Base-by-base conservation (phyloP, 2,888 invertebrate genomes). In the Caenorhabditis auriculariae region DNA sequence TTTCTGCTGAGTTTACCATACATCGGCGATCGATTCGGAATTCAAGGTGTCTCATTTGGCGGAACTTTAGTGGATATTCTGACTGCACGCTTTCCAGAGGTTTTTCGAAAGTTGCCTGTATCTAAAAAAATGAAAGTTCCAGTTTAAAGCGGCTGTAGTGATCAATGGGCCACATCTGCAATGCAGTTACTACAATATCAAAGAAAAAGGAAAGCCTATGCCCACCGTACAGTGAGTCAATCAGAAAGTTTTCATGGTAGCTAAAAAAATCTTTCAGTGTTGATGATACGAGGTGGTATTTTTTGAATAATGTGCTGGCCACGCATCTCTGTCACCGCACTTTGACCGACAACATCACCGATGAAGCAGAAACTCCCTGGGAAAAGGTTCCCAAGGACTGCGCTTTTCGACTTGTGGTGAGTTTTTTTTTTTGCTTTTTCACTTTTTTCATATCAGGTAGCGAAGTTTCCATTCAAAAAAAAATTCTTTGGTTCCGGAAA, bases 11-110 rank as follows among this genome's bases (percentile, higher is more conserved):
- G 54, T n/a, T 47, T 54, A 15, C 58, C 65, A 7, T 60, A 61
- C 37, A 65, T 60, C 17, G 51, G 49, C 3, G 52, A 61, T 21
- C 47, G 60, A 47, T 37, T 65, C n/a, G 65, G 65, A 19, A 58
- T 65, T 21, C 65, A 65, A 44, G 65, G 65, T 35, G 65, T 65
- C 26, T 65, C 65, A 7, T 65, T 65, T 21, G 65, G 65, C 39
- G 60, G 60, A 9, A 65, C 65, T 4, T 43, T 65, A 21, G 65
- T 65, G 1, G 60, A 65, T 41, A 19, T 61, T 19, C 35, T 65
- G 7, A 35, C 65, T 2, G 61, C 65, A 9, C 42, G 65, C 17
- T 60, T 54, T 46, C 65, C 60, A 21, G 58, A 58, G 47, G 32
- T 37, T 17, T 21, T 21, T 15, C 26, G 26, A 26, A n/a, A 15